These are phyloP conservation scores for Tineola bisselliella DNA, from an alignment of 2,888 invertebrate species.

Conservation along the genomic window DNA sequence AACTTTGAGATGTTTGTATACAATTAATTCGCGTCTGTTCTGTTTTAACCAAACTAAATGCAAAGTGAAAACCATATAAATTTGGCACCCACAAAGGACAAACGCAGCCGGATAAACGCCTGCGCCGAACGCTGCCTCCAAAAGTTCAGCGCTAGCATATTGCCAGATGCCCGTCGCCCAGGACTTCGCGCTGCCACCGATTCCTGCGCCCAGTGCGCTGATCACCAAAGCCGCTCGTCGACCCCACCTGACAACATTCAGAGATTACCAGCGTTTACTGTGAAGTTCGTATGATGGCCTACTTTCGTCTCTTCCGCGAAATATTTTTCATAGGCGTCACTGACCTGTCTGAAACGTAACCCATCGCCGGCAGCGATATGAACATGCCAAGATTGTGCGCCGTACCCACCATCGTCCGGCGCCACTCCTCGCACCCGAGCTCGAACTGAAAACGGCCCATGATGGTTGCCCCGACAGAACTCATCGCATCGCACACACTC, in stretches of 20 bases:
- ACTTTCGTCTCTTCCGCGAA: too few relatives aligned
- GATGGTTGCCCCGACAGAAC: not conserved
- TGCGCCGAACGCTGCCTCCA: conserved; percentile 65
- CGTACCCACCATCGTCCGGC: conserved; percentile 78
- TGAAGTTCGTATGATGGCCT: too few relatives aligned
- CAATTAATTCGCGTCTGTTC: too few relatives aligned
- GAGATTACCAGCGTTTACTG: too few relatives aligned
- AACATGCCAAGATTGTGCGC: conserved; percentile 79
- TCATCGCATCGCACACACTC: conserved; percentile 9
- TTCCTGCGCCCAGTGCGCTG: conserved; percentile 56
- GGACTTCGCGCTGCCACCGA: conserved; percentile 64
- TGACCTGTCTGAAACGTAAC: conserved; percentile 76
- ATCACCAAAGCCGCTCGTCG: conserved; percentile 69
- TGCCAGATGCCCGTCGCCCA: conserved; percentile 60
- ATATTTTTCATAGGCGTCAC: conserved; percentile 21
- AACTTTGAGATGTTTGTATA: too few relatives aligned
- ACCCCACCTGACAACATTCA: conserved; percentile 66
- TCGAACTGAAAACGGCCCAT: conserved; percentile 35
- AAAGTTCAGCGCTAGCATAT: conserved; percentile 62
- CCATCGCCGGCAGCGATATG: conserved; percentile 75
- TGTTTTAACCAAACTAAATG: too few relatives aligned
- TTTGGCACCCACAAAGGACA: conserved; percentile 68
- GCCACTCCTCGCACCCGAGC: conserved; percentile 72
- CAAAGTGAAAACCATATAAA: too few relatives aligned
- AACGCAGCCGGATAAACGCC: conserved; percentile 70